A percentile compares a stretch with the other conserved stretches of the same genome.
phyloP scores from a whole-genome alignment of 2,797 vertebrate genomes.

The Carapus acus region DNA sequence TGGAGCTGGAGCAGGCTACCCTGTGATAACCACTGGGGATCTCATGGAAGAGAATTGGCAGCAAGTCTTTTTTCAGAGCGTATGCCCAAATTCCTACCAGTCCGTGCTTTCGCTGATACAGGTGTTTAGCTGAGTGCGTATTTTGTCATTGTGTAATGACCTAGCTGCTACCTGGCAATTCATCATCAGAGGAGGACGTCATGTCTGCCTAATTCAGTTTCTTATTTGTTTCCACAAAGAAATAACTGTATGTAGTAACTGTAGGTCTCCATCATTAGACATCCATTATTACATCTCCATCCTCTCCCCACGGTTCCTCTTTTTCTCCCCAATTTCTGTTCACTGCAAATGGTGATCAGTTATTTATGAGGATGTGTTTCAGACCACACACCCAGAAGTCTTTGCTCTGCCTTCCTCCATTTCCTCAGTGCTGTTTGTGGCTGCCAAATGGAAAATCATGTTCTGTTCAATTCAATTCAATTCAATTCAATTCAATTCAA shows the following conservation, averaged over 20 bases:
- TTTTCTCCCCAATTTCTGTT: constrained; percentile 4
- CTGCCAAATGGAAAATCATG: too few relatives aligned
- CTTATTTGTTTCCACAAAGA: too few relatives aligned
- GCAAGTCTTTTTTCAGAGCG: constrained; percentile 30
- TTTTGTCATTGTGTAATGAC: constrained; percentile 43
- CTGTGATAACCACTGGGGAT: constrained; percentile 42
- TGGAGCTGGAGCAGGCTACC: constrained; percentile 42
- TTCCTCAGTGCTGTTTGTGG: constrained; percentile 3
- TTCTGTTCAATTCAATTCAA: too few relatives aligned
- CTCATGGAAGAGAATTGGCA: constrained; percentile 46
- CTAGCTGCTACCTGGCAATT: constrained; percentile 14
- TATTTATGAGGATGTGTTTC: constrained; percentile 48
- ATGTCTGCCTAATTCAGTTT: constrained; percentile 19
- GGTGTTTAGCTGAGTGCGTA: constrained; percentile 13
- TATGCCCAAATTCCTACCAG: too few relatives aligned
- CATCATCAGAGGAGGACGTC: constrained; percentile 33
- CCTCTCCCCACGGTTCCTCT: constrained; percentile 12
- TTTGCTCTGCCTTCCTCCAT: constrained; percentile 31
- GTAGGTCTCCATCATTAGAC: constrained; percentile 36
- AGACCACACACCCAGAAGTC: constrained; percentile 25
- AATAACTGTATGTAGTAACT: constrained; percentile 43
- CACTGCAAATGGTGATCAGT: constrained; percentile 35
- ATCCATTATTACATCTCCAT: too few relatives aligned
- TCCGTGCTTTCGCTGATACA: constrained; percentile 2
- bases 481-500: too few relatives aligned